Evolutionary conservation across 2,888 invertebrate genomes (phyloP).

Genomic region (Penaeus monodon): DNA sequence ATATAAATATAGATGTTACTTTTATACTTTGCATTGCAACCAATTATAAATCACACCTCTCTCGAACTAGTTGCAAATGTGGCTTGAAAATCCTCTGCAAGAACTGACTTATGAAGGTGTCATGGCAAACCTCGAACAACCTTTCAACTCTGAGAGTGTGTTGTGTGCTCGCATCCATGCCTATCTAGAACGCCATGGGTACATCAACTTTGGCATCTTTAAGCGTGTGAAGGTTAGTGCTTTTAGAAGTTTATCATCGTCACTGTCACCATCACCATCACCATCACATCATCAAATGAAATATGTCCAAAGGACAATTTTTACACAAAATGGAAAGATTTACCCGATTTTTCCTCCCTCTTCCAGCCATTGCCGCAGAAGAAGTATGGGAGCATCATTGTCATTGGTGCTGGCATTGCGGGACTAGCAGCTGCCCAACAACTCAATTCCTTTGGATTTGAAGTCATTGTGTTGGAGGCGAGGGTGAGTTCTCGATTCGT

Average conservation of each 20-base stretch:
- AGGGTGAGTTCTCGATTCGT: constrained; percentile 68
- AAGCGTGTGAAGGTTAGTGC: constrained; percentile 82
- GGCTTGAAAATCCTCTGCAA: constrained; percentile 95
- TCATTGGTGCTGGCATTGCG: constrained; percentile 86
- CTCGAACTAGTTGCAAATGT: constrained; percentile 80
- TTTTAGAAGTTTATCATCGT: not conserved
- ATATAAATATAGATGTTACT: no score
- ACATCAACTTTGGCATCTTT: constrained; percentile 97
- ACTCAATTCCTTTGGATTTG: constrained; percentile 94
- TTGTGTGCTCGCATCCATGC: constrained; percentile 88
- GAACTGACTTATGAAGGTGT: constrained; percentile 88
- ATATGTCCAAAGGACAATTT: no score
- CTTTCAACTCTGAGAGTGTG: constrained; percentile 91
- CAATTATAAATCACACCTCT: not conserved
- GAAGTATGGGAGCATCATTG: constrained; percentile 67
- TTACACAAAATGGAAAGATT: not conserved
- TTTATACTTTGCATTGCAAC: no score
- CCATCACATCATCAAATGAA: no score
- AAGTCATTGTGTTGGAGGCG: constrained; percentile 83
- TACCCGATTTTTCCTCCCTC: not conserved
- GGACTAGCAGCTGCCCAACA: constrained; percentile 95
- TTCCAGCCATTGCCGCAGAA: constrained; percentile 71
- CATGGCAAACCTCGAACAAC: constrained; percentile 83
- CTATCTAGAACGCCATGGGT: constrained; percentile 94
- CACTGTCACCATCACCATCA: no score